These are phyloP conservation scores for Caenorhabditis latens DNA, from an alignment of 1,140 invertebrate species.

Conservation along the genomic window DNA sequence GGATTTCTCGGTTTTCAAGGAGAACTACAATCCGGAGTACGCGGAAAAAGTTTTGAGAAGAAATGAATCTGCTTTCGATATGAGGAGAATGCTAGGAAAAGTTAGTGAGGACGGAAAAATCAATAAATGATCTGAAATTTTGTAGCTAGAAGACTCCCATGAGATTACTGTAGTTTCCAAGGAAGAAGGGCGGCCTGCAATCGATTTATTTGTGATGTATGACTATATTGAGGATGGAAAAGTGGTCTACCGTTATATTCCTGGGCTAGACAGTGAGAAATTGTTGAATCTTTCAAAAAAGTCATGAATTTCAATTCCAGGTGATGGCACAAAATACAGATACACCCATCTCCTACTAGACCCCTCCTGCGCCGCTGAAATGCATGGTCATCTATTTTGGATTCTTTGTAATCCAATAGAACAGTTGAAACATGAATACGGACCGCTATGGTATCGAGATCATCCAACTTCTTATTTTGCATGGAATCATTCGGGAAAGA, in stretches of 20 bases:
- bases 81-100: not conserved
- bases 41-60: not conserved
- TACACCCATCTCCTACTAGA: not conserved
- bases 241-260: not conserved
- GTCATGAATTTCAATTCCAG: not conserved
- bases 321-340: conserved; percentile 18
- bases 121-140: not conserved
- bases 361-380: conserved; percentile 37
- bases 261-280: not conserved
- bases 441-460: conserved; percentile 27
- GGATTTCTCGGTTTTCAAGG: conserved; percentile 27
- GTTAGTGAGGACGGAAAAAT: not conserved
- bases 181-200: not conserved
- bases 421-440: conserved; percentile 9
- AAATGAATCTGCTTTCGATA: not conserved
- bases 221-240: not conserved
- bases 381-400: conserved; percentile 37
- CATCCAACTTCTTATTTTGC: not conserved
- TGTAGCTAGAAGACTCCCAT: conserved; percentile 1
- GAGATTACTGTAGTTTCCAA: conserved; percentile 19
- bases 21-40: conserved; percentile 28
- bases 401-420: conserved; percentile 15
- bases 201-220: conserved; percentile 49
- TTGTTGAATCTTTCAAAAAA: not conserved
- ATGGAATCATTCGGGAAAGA: conserved; percentile 7